Conservation (phyloP, 2,888 invertebrate species). For the Diarsia rubi region DNA sequence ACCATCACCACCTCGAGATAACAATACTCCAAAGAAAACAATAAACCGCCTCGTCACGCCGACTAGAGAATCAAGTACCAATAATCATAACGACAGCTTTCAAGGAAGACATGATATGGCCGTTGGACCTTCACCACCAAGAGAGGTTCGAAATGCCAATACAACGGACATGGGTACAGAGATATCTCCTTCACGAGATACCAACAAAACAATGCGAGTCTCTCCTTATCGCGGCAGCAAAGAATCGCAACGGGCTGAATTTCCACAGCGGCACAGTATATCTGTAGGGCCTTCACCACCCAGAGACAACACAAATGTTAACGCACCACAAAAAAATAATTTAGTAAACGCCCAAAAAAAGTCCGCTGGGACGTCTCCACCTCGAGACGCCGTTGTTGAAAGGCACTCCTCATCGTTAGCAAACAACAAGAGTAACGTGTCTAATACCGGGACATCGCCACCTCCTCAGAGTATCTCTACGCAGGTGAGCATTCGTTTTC, state of each 20-base stretch:
- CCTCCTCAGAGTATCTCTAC: slow-evolving; percentile 97
- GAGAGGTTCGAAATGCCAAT: slow-evolving; percentile 69
- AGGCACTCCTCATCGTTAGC: slow-evolving; percentile 71
- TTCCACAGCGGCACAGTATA: slow-evolving; percentile 76
- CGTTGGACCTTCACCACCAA: slow-evolving; percentile 86
- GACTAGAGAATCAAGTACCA: slow-evolving; percentile 79
- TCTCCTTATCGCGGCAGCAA: slow-evolving; percentile 71
- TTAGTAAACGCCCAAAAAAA: slow-evolving; percentile 78
- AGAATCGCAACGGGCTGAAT: slow-evolving; percentile 57
- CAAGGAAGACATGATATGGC: slow-evolving; percentile 81
- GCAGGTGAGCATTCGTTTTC: slow-evolving; percentile 88
- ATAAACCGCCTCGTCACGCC: slow-evolving; percentile 85
- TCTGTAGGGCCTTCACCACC: slow-evolving; percentile 85
- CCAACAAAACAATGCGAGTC: slow-evolving; percentile 66
- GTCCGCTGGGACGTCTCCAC: slow-evolving; percentile 90
- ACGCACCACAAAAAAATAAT: slow-evolving; percentile 72
- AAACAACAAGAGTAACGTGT: slow-evolving; percentile 76
- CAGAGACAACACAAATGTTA: slow-evolving; percentile 74
- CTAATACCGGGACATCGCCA: slow-evolving; percentile 95
- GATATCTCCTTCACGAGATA: slow-evolving; percentile 68
- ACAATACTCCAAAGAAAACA: slow-evolving; percentile 65
- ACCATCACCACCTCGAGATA: slow-evolving; percentile 91
- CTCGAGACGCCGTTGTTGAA: slow-evolving; percentile 72
- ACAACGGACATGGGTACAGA: slow-evolving; percentile 61
- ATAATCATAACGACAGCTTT: slow-evolving; percentile 58